Base-by-base conservation (phyloP, 2,113 vertebrate genomes). In the Notothenia rossii region DNA sequence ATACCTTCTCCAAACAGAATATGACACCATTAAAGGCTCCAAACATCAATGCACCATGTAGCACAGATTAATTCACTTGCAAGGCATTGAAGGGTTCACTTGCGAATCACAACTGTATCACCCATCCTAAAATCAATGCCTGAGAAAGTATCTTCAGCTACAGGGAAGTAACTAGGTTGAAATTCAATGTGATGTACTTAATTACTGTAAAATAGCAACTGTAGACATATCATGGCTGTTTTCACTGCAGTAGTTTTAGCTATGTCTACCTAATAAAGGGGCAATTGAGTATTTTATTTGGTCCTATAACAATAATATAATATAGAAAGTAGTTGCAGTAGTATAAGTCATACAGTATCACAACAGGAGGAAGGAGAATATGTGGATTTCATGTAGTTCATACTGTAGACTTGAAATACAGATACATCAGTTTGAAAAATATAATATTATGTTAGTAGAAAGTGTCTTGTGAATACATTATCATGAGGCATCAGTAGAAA, bases 11-110 rank as follows among this genome's bases (percentile, higher is more conserved):
- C 50, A 29, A 40, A 67, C 51, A 49, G 56, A 78, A 25, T 60
- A 40, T 33, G 20, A 76, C 77, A 61, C 75, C 62, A 72, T 75
- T 77, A 85, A 74, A 72, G 43, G 71, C 54, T 6, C n/a, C 7
- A 13, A 36, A 63, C 79, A 72, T 64, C 48, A 45, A 43, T n/a
- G 10, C 17, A 33, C 40, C 22, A 20, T 11, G 50, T 17, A 45
- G 49, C 40, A 5, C 36, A 65, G 49, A 67, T 72, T 0, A n/a
- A 2, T 65, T 45, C 53, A 3, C 68, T 55, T 54, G 36, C 20
- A 48, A 48, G 63, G 0, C 13, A 10, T 22, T n/a, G 9, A 49
- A 0, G 46, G 59, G 72, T 40, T 40, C 5, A 40, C 61, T 11
- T 13, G 13, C 4, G 65, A 25, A 45, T 43, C 20, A 43, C 25